These are phyloP conservation scores for Xestia c-nigrum DNA, from an alignment of 2,888 invertebrate genomes.

Conservation along the genomic window DNA sequence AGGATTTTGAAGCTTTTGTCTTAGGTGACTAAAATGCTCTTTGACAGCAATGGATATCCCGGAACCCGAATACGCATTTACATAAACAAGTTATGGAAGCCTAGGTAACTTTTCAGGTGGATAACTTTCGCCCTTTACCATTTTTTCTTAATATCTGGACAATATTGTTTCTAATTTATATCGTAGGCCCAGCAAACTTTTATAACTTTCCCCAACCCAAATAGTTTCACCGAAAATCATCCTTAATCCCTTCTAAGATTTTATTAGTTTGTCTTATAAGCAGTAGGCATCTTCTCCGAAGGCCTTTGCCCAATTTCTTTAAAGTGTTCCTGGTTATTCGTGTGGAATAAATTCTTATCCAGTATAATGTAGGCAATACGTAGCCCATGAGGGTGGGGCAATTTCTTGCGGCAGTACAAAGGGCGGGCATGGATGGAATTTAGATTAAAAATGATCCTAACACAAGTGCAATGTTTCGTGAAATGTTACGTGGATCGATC, in stretches of 20 bases:
- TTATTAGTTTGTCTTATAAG: slow-evolving; percentile 62
- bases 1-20: not conserved
- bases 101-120: not conserved
- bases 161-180: slow-evolving; percentile 46
- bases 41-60: not conserved
- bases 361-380: slow-evolving; percentile 76
- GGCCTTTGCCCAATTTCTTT: slow-evolving; percentile 68
- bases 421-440: slow-evolving; percentile 82
- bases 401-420: slow-evolving; percentile 75
- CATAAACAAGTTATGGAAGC: not conserved
- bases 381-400: slow-evolving; percentile 70
- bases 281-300: slow-evolving; percentile 36
- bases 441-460: slow-evolving; percentile 86
- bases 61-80: no score
- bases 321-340: slow-evolving; percentile 75
- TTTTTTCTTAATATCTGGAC: not conserved
- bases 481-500: slow-evolving; percentile 75
- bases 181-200: slow-evolving; percentile 20
- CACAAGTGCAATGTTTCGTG: slow-evolving; percentile 82
- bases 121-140: not conserved
- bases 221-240: slow-evolving; percentile 52
- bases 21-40: not conserved
- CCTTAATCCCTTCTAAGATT: slow-evolving; percentile 58
- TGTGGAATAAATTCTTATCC: slow-evolving; percentile 80
- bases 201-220: slow-evolving; percentile 32